These are phyloP conservation scores for Meloe dianella DNA, from an alignment of 2,888 invertebrate species.

Conservation along the genomic window DNA sequence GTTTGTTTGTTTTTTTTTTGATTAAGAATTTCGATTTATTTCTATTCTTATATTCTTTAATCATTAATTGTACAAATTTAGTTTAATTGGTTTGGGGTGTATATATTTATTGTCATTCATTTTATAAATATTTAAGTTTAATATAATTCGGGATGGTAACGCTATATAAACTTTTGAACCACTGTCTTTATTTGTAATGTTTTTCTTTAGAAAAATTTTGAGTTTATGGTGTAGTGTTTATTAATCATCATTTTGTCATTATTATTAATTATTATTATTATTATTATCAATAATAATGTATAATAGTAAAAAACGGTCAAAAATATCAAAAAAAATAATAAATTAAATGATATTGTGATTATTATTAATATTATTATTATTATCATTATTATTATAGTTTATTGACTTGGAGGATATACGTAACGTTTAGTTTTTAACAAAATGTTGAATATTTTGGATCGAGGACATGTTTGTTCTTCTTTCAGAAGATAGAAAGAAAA, in stretches of 20 bases:
- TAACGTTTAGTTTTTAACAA: constrained; percentile 24
- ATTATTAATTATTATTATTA: background rate
- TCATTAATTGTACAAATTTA: background rate
- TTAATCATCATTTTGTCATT: too few species aligned
- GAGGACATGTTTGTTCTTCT: background rate
- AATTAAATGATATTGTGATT: background rate
- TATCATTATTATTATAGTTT: constrained; percentile 1
- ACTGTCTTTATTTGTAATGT: background rate
- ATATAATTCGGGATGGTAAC: background rate
- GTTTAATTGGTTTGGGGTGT: constrained; percentile 3
- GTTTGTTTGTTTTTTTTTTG: too few species aligned
- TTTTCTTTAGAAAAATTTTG: background rate
- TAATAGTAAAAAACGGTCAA: background rate
- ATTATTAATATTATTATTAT: background rate
- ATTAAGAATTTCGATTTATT: too few species aligned
- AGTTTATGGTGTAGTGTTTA: background rate
- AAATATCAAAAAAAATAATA: background rate
- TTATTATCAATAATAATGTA: background rate
- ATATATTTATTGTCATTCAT: background rate
- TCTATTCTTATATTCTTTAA: background rate
- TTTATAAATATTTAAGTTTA: background rate
- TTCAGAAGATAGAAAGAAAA: background rate
- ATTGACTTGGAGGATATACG: constrained; percentile 20
- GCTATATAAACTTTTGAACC: background rate
- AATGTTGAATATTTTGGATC: constrained; percentile 22